Conservation (phyloP, 2,113 vertebrate species). For the Pelodiscus sinensis region DNA sequence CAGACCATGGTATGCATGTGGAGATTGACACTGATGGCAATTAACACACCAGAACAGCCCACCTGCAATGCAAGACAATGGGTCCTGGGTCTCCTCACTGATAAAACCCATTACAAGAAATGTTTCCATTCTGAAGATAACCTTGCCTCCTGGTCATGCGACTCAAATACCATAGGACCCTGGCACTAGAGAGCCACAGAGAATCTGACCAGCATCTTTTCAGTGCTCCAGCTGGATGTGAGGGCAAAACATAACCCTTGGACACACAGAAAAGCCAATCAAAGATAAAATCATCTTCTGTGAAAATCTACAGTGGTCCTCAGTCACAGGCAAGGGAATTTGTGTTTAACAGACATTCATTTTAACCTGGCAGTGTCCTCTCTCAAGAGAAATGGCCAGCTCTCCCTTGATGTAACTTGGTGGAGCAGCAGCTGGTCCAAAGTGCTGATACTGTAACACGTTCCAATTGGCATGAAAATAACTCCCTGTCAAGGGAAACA, state of each 20-base stretch:
- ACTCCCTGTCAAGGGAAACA: neutral
- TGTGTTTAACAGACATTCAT: neutral
- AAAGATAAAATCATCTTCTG: neutral
- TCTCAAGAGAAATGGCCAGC: neutral
- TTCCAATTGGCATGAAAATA: neutral
- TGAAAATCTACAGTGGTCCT: neutral
- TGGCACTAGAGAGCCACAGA: neutral
- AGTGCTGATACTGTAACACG: neutral
- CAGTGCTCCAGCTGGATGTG: neutral
- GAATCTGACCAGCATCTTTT: neutral
- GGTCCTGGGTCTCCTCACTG: neutral
- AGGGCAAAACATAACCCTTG: rapidly evolving
- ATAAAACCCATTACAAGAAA: neutral
- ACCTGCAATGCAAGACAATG: neutral
- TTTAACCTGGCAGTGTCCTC: neutral
- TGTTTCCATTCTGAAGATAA: neutral
- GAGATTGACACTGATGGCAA: neutral
- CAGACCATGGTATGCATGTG: neutral
- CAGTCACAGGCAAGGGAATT: rapidly evolving
- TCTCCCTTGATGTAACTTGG: neutral
- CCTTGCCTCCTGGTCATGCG: neutral
- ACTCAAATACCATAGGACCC: neutral
- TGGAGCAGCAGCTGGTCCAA: neutral
- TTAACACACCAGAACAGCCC: neutral
- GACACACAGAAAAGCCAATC: neutral